Base-by-base conservation (phyloP, 2,888 invertebrate genomes). In the Ecdyonurus torrentis region DNA sequence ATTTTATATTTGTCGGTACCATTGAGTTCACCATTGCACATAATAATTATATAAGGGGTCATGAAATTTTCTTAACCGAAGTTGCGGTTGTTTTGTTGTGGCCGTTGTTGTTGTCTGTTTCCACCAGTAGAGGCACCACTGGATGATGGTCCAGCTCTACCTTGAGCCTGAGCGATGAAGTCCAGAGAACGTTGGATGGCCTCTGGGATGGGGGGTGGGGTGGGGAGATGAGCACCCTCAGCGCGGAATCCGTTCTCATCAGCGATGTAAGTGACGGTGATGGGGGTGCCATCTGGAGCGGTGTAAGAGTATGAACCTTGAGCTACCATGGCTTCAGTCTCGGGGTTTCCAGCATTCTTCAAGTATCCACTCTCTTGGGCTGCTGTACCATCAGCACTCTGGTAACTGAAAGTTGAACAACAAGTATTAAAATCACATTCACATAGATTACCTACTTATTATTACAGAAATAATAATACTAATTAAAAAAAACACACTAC, bases 201-300 rank as follows among this genome's bases (percentile, higher is more conserved):
- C 1, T 18, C 58, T 24, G 62, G 62, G n/a, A 62, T 62, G 22
- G 62, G 62, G 2, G 62, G 62, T 3, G 62, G 1, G 25, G 58
- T 58, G 60, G 68, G 68, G 7, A 68, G 61, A 63, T 68, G 67
- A 24, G 66, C 68, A 18, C 69, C 68, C 55, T 64, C 64, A 5
- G 61, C 25, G 0, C 58, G 61, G 24, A 61, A 61, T 10, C 87
- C 87, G 69, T 85, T 82, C 72, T 87, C 87, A 70, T 87, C 87
- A 70, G 87, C 86, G 61, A 81, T 76, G 77, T 87, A 88, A 25
- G 78, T 64, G 55, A 66, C 22, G 23, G 74, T 74, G 23, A 78
- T 75, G 2, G 82, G 79, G 70, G 83, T 81, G 63, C 84, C 80
- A 25, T 67, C 67, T 37, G 63, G 63, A 15, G 62, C 62, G 0